Evolutionary conservation across 37 sponge, comb jelly and placozoan genomes (phyloP).

Genomic region (Aplysina aerophoba): DNA sequence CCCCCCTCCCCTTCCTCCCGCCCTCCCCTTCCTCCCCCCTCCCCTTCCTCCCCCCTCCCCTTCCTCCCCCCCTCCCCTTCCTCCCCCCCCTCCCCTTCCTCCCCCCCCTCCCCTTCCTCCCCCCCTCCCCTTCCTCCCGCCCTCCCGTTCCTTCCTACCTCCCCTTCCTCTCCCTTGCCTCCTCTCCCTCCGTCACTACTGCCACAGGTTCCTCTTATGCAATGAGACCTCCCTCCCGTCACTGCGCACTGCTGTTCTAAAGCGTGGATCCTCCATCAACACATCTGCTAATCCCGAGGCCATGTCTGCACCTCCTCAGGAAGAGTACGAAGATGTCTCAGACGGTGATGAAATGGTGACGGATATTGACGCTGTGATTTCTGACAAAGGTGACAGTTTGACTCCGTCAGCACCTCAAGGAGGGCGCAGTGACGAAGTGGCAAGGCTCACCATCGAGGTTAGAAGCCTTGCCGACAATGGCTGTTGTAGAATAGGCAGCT

Average conservation of each 20-base stretch:
- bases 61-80: neutral
- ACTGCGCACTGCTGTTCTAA: neutral
- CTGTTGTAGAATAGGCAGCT: neutral
- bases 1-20: too few species aligned
- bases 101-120: too few species aligned
- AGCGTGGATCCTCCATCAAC: conserved; percentile 18
- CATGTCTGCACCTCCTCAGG: conserved; percentile 21
- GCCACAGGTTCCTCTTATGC: conserved; percentile 65
- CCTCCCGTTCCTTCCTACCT: neutral
- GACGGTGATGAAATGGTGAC: conserved; percentile 27
- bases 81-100: too few species aligned
- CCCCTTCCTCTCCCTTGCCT: neutral
- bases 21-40: too few species aligned
- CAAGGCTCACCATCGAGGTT: conserved; percentile 77
- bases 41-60: too few species aligned
- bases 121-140: too few species aligned
- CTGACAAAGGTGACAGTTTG: neutral
- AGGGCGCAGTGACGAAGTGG: conserved; percentile 57
- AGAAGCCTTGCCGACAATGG: neutral
- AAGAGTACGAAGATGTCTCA: conserved; percentile 14
- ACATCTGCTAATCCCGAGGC: neutral
- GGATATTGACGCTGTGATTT: conserved; percentile 4
- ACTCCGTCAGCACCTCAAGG: neutral
- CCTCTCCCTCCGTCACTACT: neutral
- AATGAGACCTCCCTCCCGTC: conserved; percentile 31